Evolutionary conservation across 2,888 invertebrate genomes (phyloP).

Genomic region (Rhingia campestris): DNA sequence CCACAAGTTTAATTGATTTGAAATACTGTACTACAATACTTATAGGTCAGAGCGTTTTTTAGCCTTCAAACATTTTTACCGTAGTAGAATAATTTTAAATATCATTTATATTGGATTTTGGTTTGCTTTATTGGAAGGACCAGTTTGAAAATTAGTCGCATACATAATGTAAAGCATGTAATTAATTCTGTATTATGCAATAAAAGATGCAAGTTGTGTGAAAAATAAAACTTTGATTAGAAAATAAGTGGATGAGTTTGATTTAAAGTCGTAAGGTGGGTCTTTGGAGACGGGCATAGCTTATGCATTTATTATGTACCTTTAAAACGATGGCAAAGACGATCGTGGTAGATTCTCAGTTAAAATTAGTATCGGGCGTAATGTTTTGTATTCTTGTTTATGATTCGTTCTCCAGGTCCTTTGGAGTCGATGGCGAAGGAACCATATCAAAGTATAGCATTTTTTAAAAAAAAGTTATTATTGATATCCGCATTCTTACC

Average conservation of each 20-base stretch:
- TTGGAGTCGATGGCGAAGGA: no score
- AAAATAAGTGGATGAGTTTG: background rate
- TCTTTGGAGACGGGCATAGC: background rate
- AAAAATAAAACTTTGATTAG: slow-evolving; percentile 6
- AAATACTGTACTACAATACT: background rate
- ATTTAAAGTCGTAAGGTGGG: background rate
- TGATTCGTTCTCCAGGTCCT: no score
- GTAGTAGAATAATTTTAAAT: slow-evolving; percentile 40
- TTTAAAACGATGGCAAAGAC: no score
- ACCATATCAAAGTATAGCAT: no score
- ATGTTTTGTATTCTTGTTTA: no score
- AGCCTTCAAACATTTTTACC: slow-evolving; percentile 29
- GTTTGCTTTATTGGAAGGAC: slow-evolving; percentile 11
- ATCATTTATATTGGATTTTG: slow-evolving; percentile 29
- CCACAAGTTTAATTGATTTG: background rate
- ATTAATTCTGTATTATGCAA: slow-evolving; percentile 2
- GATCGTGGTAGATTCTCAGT: no score
- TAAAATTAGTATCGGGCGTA: no score
- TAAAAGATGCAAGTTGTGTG: slow-evolving; percentile 10
- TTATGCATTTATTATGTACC: no score
- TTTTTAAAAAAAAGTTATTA: no score
- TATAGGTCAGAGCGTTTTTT: background rate
- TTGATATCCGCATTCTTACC: no score
- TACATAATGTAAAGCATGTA: slow-evolving; percentile 13
- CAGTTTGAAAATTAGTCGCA: slow-evolving; percentile 32